Base-by-base conservation (phyloP, 2,113 vertebrate species). In the Taurulus bubalis region DNA sequence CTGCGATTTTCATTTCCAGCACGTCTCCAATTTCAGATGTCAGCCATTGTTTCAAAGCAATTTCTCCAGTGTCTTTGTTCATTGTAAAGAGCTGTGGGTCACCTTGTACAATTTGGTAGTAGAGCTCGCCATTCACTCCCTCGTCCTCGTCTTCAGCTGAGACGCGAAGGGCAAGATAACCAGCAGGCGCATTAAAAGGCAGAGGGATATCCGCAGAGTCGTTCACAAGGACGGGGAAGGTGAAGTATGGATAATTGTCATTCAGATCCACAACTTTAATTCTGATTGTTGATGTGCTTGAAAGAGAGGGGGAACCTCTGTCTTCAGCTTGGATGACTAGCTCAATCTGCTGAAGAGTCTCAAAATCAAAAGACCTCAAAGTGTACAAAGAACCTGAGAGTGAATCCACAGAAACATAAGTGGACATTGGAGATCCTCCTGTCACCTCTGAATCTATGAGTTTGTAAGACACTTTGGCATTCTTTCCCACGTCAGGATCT, bases 251-350 rank as follows among this genome's bases (percentile, higher is more conserved):
- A 1, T 67, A 63, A 65, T 94, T 95, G 85, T 95, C 91, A 1
- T 95, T 96, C 80, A 94, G 92, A 77, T 96, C 95, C 16, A 94
- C 89, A 12, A 95, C 89, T 38, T 67, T 89, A 10, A 96, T 84
- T 34, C 76, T 56, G 36, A 95, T 85, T 32, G 79, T 71, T 2
- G 90, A 80, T 1, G 73, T 90, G 75, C 85, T 92, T 15, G 91
- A 90, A 2, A 89, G 90, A 0, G 62, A 47, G 0, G 91, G 94
- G 2, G 83, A 88, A 1, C 95, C 92, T 32, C 83, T 80, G 69
- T 95, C 94, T 4, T 89, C 92, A 0, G 91, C 94, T 76, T 94
- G 89, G 58, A 95, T 79, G 34, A 72, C 71, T 20, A 93, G 45
- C 64, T 95, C 92, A 28, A 94, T 71, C 78, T 94, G 82, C 8